These are phyloP conservation scores for Ctenosaura bakeri DNA, from an alignment of 2,797 vertebrate genomes.

Conservation along the genomic window DNA sequence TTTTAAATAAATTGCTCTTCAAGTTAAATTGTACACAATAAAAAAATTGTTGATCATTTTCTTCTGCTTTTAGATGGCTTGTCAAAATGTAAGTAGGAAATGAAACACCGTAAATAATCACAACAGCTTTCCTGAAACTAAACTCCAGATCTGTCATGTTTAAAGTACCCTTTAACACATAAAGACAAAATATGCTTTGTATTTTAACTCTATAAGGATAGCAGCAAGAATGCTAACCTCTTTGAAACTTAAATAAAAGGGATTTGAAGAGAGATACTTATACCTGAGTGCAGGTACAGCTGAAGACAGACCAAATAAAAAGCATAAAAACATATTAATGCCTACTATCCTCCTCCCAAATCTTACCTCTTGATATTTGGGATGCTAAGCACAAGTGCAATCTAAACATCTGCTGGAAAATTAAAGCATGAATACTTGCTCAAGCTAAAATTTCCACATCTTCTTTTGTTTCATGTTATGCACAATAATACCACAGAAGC, in stretches of 20 bases:
- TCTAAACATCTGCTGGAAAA: not conserved
- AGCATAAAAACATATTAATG: not conserved
- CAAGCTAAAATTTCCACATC: not conserved
- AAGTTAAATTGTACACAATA: not conserved
- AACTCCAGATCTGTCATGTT: not conserved
- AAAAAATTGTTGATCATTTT: not conserved
- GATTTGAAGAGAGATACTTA: not conserved
- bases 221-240: too few species aligned
- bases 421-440: not conserved
- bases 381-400: not conserved
- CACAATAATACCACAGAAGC: not conserved
- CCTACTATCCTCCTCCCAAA: not conserved
- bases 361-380: not conserved
- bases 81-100: not conserved
- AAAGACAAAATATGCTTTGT: not conserved
- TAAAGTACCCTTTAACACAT: not conserved
- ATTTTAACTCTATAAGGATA: not conserved
- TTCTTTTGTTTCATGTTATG: not conserved
- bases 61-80: not conserved
- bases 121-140: not conserved
- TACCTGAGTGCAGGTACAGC: too few species aligned
- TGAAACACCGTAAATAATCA: not conserved
- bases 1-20: not conserved
- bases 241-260: not conserved
- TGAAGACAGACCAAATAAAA: not conserved